Evolutionary conservation across 2,113 vertebrate genomes (phyloP), one percentile per base, ranked within the genome.

Genomic region (Melierax canorus): DNA sequence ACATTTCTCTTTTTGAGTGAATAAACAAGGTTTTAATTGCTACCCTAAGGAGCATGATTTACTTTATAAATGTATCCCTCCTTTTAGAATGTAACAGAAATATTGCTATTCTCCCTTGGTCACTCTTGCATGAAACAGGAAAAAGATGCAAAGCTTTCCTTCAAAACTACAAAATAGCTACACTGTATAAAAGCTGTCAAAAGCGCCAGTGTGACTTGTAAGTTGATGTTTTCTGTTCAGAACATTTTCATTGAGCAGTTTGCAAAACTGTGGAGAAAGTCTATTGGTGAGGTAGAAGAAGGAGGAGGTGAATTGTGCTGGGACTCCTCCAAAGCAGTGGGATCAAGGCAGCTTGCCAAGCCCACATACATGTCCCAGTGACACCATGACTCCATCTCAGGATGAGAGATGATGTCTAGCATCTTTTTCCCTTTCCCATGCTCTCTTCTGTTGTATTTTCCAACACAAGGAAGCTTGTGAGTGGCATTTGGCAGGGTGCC

Each of bases 331-430:
- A 30, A 43, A 78, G 50, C 0, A 0, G 15, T 43, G 45, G 32
- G 43, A 60, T 82, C 7, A 16, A 26, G 45, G 39, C 46, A n/a
- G 22, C 45, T 84, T 88, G 43, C 45, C 13, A 50, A 36, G 6
- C 38, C 22, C 9, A 3, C 1, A 0, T 18, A 1, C 0, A 0
- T 41, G 24, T 69, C 50, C 32, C 16, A 18, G 41, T 84, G 74
- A 30, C 12, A 45, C 29, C 5, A 0, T 24, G 22, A 48, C n/a
- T 75, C 23, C 4, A 5, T 39, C 45, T 83, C 1, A 0, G 88
- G 27, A 29, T 73, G 45, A 66, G 32, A 62, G 38, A 7, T 20
- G 27, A 24, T 26, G 27, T 15, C 30, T 50, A 19, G 22, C 3
- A 1, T 60, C 22, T 60, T 45, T 20, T 64, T 48, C 10, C 39